These are phyloP conservation scores for Brachynemurus nebulosus DNA, from an alignment of 2,888 invertebrate species.

Conservation along the genomic window DNA sequence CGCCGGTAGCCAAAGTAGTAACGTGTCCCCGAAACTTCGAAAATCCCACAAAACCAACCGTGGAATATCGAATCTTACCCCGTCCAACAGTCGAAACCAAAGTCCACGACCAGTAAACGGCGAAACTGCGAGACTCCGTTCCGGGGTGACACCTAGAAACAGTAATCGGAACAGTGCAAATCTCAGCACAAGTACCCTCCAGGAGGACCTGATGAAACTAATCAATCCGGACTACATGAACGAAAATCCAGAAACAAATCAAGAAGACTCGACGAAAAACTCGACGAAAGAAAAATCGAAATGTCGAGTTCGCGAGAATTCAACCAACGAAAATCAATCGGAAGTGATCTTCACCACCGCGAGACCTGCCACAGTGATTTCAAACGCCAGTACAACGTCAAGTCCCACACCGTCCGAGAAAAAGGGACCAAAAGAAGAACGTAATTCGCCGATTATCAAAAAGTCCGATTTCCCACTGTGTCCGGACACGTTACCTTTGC, in stretches of 20 bases:
- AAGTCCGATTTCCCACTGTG: constrained; percentile 19
- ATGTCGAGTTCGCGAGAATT: constrained; percentile 1
- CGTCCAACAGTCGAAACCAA: constrained; percentile 41
- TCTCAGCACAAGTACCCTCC: constrained; percentile 45
- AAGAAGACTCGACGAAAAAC: constrained; percentile 8
- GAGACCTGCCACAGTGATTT: constrained; percentile 49
- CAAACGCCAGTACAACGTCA: constrained; percentile 43
- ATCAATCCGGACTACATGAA: constrained; percentile 64
- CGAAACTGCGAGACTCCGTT: constrained; percentile 38
- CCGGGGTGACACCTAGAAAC: constrained; percentile 32
- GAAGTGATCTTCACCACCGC: constrained; percentile 51
- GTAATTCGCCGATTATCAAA: constrained; percentile 31
- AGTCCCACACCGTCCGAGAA: constrained; percentile 41
- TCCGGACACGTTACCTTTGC: constrained; percentile 39
- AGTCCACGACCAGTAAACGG: constrained; percentile 44
- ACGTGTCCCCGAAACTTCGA: constrained; percentile 36
- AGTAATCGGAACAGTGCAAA: constrained; percentile 46
- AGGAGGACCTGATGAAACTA: constrained; percentile 75
- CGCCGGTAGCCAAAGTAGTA: constrained; percentile 36
- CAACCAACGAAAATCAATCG: constrained; percentile 25
- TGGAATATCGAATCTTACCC: constrained; percentile 31
- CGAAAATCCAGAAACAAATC: constrained; percentile 21
- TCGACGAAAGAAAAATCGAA: background rate
- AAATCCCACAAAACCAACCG: constrained; percentile 33
- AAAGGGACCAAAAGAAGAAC: constrained; percentile 41